Conservation (phyloP, 2,797 vertebrate genomes). For the Synaphobranchus kaupii region DNA sequence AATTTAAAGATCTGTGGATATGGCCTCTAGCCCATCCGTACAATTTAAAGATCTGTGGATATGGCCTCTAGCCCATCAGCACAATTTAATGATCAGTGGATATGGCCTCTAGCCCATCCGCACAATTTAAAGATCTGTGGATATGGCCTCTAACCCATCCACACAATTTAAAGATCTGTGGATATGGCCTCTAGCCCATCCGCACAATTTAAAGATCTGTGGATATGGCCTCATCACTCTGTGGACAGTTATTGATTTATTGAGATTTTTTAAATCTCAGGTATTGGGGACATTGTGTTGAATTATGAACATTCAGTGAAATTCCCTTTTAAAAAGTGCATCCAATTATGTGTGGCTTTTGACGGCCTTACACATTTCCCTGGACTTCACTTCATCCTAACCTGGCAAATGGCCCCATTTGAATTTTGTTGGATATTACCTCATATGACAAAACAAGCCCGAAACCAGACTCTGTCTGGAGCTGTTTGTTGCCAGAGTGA, state of each 20-base stretch:
- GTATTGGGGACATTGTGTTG: not conserved
- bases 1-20: not conserved
- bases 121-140: not conserved
- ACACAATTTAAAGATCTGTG: no score
- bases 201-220: not conserved
- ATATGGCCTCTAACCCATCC: no score
- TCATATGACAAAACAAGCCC: constrained; percentile 37
- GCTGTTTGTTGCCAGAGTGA: constrained; percentile 36
- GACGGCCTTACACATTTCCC: constrained; percentile 30
- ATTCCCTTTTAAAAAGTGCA: constrained; percentile 1
- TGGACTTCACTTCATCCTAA: constrained; percentile 32
- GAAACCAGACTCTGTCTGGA: constrained; percentile 28
- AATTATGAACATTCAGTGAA: not conserved
- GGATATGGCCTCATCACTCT: not conserved
- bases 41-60: not conserved
- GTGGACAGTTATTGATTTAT: not conserved
- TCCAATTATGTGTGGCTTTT: not conserved
- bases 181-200: no score
- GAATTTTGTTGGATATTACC: constrained; percentile 38
- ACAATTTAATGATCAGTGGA: not conserved
- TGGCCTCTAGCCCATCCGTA: not conserved
- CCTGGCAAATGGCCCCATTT: constrained; percentile 28
- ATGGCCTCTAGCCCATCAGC: no score
- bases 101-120: not conserved
- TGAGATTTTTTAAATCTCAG: no score